These are phyloP conservation scores for Babylonia areolata DNA, from an alignment of 1,140 invertebrate genomes.

Conservation along the genomic window DNA sequence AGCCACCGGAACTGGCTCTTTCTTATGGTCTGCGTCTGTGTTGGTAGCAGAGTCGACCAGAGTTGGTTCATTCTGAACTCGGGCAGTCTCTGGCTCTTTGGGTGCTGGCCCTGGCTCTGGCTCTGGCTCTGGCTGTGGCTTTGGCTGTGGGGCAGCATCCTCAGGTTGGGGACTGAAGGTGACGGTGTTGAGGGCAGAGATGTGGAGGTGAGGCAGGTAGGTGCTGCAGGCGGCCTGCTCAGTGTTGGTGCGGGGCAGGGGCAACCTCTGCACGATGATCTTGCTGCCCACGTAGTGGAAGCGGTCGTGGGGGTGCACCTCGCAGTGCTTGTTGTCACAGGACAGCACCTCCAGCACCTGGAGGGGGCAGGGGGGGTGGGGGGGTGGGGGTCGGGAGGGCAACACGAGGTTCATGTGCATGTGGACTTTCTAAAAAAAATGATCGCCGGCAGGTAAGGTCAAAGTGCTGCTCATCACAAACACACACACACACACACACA, in stretches of 20 bases:
- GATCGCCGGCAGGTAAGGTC: background rate
- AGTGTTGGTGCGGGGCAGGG: background rate
- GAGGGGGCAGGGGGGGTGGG: too few relatives aligned
- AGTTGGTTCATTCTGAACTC: background rate
- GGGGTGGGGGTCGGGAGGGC: too few relatives aligned
- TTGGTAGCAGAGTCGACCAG: background rate
- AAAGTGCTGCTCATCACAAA: background rate
- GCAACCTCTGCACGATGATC: conserved; percentile 28
- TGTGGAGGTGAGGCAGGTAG: background rate
- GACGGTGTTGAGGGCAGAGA: background rate
- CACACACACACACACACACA: background rate
- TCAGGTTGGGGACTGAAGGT: background rate
- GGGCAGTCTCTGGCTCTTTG: too few relatives aligned
- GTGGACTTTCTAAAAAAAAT: background rate
- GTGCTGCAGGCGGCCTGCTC: background rate
- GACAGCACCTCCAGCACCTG: conserved; percentile 28
- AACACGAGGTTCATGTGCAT: too few relatives aligned
- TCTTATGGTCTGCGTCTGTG: background rate
- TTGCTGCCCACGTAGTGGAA: conserved; percentile 36
- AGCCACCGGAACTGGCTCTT: too few relatives aligned
- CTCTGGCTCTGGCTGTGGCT: too few relatives aligned
- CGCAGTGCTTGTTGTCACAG: conserved; percentile 19
- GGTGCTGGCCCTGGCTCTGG: too few relatives aligned
- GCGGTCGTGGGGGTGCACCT: conserved; percentile 6
- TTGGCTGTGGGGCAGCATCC: too few relatives aligned